Evolutionary conservation across 2,797 vertebrate species (phyloP).

Genomic region (Craterocephalus amniculus): DNA sequence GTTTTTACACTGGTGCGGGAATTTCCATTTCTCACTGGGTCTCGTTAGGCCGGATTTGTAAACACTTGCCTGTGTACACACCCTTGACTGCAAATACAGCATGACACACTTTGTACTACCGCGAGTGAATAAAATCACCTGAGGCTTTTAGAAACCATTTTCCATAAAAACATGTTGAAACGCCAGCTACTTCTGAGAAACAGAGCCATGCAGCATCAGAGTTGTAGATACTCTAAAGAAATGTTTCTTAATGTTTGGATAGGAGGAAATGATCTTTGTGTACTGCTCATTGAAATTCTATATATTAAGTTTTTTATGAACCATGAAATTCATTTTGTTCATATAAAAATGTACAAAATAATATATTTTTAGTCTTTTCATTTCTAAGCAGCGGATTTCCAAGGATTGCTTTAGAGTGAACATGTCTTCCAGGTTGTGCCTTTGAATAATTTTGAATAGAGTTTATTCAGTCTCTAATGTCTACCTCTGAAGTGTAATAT

Average conservation of each 20-base stretch:
- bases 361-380: background rate
- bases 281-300: constrained; percentile 22
- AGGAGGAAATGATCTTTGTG: constrained; percentile 11
- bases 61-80: constrained; percentile 49
- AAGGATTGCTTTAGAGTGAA: constrained; percentile 22
- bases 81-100: constrained; percentile 35
- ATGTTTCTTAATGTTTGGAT: constrained; percentile 11
- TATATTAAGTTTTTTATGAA: constrained; percentile 25
- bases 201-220: background rate
- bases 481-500: constrained; percentile 61
- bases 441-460: constrained; percentile 23
- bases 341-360: constrained; percentile 8
- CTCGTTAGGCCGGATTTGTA: constrained; percentile 8
- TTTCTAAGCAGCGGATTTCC: constrained; percentile 32
- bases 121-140: constrained; percentile 27
- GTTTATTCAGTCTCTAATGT: constrained; percentile 31
- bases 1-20: background rate
- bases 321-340: constrained; percentile 26
- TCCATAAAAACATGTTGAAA: constrained; percentile 2
- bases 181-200: background rate
- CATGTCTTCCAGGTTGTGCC: constrained; percentile 59
- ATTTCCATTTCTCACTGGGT: background rate
- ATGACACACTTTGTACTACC: constrained; percentile 24
- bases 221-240: constrained; percentile 7
- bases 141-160: constrained; percentile 1